Evolutionary conservation across 1,140 invertebrate genomes (phyloP).

Genomic region (Oscheius sp.): DNA sequence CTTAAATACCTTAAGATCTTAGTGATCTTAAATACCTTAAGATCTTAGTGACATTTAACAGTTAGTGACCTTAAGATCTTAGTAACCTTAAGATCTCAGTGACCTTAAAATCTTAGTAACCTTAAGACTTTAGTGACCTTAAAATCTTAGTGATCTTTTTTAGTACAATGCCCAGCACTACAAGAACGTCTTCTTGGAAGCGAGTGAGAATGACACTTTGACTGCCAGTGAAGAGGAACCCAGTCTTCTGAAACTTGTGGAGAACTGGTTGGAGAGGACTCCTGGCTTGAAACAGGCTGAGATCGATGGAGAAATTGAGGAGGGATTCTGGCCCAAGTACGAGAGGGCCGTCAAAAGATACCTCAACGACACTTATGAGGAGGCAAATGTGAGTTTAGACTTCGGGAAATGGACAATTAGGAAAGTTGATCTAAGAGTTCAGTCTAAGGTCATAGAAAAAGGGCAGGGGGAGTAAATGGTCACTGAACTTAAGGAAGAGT

Average conservation of each 20-base stretch:
- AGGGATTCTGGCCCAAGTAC: slow-evolving; percentile 92
- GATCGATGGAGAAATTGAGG: slow-evolving; percentile 73
- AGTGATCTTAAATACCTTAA: no score
- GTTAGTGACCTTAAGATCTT: not conserved
- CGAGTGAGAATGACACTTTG: slow-evolving; percentile 69
- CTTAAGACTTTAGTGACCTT: no score
- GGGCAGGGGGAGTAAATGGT: no score
- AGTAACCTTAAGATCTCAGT: not conserved
- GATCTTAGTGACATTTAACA: no score
- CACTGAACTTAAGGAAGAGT: no score
- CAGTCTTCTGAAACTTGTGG: slow-evolving; percentile 29
- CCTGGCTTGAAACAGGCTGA: slow-evolving; percentile 69
- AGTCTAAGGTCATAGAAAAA: no score
- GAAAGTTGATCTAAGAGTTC: no score
- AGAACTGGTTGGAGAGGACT: slow-evolving; percentile 83
- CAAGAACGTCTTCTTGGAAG: slow-evolving; percentile 75
- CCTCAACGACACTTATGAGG: slow-evolving; percentile 45
- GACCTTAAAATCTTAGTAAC: no score
- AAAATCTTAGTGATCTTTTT: no score
- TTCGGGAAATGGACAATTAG: no score
- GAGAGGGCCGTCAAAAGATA: slow-evolving; percentile 62
- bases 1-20: no score
- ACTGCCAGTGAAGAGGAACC: slow-evolving; percentile 63
- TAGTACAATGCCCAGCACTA: slow-evolving; percentile 84
- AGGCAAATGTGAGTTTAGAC: slow-evolving; percentile 41